These are phyloP conservation scores for Clepsis dumicolana DNA, from an alignment of 2,888 invertebrate species.

Conservation along the genomic window DNA sequence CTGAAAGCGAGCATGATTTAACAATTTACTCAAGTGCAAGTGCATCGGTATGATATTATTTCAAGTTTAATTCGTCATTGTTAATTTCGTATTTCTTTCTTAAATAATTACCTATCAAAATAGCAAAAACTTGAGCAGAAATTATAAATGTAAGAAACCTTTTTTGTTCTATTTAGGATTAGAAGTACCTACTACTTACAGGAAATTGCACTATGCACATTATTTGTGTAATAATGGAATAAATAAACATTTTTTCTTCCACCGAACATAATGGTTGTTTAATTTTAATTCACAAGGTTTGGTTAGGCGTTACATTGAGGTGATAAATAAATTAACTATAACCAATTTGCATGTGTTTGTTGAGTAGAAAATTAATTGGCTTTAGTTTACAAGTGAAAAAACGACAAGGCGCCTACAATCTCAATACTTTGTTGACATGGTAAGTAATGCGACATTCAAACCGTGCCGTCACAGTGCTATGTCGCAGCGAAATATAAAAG, in stretches of 20 bases:
- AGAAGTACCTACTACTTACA: background rate
- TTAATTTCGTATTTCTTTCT: slow-evolving; percentile 3
- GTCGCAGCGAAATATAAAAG: too few relatives aligned
- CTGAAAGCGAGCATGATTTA: slow-evolving; percentile 24
- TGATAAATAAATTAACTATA: too few relatives aligned
- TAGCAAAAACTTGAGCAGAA: slow-evolving; percentile 49
- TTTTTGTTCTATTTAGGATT: slow-evolving; percentile 9
- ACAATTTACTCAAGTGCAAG: slow-evolving; percentile 29
- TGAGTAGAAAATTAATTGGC: too few relatives aligned
- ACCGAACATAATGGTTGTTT: slow-evolving; percentile 48
- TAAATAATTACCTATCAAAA: background rate
- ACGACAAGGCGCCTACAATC: too few relatives aligned
- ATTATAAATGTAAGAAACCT: slow-evolving; percentile 44
- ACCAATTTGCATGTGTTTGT: too few relatives aligned
- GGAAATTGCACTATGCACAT: slow-evolving; percentile 24
- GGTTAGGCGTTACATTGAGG: too few relatives aligned
- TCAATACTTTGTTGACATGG: too few relatives aligned
- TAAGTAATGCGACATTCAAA: too few relatives aligned
- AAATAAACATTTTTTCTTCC: slow-evolving; percentile 54
- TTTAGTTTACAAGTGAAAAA: too few relatives aligned
- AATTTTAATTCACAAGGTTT: too few relatives aligned
- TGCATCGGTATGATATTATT: slow-evolving; percentile 41
- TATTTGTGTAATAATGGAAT: slow-evolving; percentile 35
- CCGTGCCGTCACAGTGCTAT: too few relatives aligned
- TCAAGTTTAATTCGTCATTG: slow-evolving; percentile 25